Evolutionary conservation across 2,888 invertebrate species (phyloP).

Genomic region (Micoletzkya japonica): DNA sequence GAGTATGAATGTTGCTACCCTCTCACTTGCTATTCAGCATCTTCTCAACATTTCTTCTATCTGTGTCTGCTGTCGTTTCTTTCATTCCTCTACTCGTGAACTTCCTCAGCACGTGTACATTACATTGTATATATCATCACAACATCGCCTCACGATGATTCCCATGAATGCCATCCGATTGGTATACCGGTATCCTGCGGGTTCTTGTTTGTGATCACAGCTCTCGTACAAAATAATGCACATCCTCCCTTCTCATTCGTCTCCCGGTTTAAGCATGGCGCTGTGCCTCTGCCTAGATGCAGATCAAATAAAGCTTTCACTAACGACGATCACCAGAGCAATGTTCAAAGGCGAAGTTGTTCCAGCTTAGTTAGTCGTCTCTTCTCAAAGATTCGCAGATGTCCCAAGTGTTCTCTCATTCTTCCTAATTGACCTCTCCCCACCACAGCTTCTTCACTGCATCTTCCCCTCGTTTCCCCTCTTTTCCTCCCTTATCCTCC

Average conservation of each 20-base stretch:
- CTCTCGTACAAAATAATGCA: too few species aligned
- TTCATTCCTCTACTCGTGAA: neutral
- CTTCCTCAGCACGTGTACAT: neutral
- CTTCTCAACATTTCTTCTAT: neutral
- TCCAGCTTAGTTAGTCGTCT: too few species aligned
- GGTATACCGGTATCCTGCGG: too few species aligned
- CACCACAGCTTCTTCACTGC: neutral
- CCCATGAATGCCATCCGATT: too few species aligned
- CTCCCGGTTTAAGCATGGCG: neutral
- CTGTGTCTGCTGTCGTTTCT: neutral
- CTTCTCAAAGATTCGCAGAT: too few species aligned
- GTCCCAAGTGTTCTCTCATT: slow-evolving; percentile 1
- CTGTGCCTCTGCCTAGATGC: too few species aligned
- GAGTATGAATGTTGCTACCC: neutral
- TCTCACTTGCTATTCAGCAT: neutral
- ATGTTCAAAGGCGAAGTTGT: too few species aligned
- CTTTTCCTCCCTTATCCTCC: neutral
- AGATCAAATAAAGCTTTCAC: too few species aligned
- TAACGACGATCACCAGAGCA: too few species aligned
- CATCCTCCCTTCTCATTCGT: neutral
- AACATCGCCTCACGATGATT: too few species aligned
- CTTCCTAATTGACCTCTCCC: neutral
- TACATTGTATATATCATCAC: neutral
- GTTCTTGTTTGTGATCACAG: too few species aligned
- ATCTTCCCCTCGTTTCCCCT: slow-evolving; percentile 4